Conservation (phyloP, 2,797 vertebrate species). For the Coluber constrictor region DNA sequence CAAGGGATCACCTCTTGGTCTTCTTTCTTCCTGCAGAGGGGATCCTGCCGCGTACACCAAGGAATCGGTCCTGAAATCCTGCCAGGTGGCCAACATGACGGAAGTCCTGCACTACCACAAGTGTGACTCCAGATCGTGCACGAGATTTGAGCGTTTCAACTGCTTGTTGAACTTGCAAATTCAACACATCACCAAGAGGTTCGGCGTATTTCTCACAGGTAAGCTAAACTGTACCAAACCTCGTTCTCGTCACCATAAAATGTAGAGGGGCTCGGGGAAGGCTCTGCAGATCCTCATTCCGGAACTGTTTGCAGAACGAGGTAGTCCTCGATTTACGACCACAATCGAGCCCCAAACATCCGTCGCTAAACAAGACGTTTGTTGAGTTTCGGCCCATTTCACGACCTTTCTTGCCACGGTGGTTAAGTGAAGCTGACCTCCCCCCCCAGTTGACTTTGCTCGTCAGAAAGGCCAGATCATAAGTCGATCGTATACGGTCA, state of each 20-base stretch:
- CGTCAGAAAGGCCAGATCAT: neutral
- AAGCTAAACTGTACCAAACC: constrained; percentile 38
- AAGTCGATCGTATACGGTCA: neutral
- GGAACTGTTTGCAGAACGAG: neutral
- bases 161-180: constrained; percentile 84
- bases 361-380: neutral
- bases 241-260: neutral
- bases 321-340: neutral
- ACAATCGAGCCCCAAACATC: accelerated
- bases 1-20: neutral
- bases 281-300: neutral
- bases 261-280: neutral
- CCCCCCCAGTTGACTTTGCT: neutral
- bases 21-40: constrained; percentile 44
- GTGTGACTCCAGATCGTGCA: constrained; percentile 76
- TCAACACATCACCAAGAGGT: constrained; percentile 76
- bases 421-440: neutral
- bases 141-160: constrained; percentile 62
- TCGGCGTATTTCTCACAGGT: constrained; percentile 88
- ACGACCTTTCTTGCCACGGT: neutral
- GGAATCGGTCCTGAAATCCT: constrained; percentile 73
- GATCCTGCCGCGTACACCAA: constrained; percentile 62
- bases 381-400: neutral
- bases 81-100: constrained; percentile 76
- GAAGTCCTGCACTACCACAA: constrained; percentile 86